Evolutionary conservation across 2,797 vertebrate species (phyloP), one percentile per base, ranked within the genome.

Genomic region (Artibeus jamaicensis): DNA sequence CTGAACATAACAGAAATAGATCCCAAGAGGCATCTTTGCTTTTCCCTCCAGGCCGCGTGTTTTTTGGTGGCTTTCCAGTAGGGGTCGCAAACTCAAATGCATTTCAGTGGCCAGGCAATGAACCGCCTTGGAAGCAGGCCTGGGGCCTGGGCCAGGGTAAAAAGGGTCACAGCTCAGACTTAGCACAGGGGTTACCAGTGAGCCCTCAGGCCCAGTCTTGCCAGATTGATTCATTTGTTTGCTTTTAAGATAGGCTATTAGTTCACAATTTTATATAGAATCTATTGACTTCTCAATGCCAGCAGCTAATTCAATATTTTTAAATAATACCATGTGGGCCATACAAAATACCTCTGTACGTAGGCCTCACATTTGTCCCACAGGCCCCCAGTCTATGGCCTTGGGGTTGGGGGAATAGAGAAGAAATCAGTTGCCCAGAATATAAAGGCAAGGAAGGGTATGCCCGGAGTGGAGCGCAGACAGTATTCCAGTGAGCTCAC

Each of bases 1-100:
- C 46, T 84, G 57, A 86, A 81, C 76, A 53, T 92, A 91, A 91
- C 3, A 3, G 82, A 96, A 96, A 95, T 95, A 83, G 92, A 92
- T 96, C 94, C 79, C 93, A 86, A 32, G 39, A 79, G 91, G 81
- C 88, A 70, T 50, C 32, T 92, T 94, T 90, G 3, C 32, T 70
- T 16, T n/a, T 19, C 6, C 9, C 8, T 62, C 21, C 3, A 26
- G 29, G 21, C 10, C 76, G 37, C 34, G 3, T 94, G 97, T 67
- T 86, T 81, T 95, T 50, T 91, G 96, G 88, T 71, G 32, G 44
- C 68, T 94, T 93, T 93, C 96, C 96, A 97, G 94, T 95, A 96
- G 96, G 96, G 90, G 93, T 94, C 78, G 88, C 92, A 82, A 37
- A 67, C 46, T 62, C 26, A 67, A 57, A 59, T 71, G 85, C 29